Evolutionary conservation across 2,113 vertebrate genomes (phyloP), one percentile per base, ranked within the genome.

Genomic region (Hiodon tergisus): DNA sequence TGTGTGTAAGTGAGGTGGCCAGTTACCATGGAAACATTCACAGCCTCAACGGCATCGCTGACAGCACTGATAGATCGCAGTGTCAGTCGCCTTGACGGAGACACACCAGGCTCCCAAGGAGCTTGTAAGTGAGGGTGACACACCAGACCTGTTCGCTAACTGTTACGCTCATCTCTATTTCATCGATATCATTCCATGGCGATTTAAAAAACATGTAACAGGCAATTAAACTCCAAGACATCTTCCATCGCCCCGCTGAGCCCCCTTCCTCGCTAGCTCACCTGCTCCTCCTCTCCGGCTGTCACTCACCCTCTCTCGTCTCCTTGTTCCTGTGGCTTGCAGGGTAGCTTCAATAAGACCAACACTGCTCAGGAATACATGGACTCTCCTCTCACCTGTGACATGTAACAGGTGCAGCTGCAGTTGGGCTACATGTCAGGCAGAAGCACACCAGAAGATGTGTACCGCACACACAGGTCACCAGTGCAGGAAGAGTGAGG

Each of bases 1-100:
- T 82, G 79, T 81, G 79, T 57, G 78, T 75, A 77, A 81, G 16
- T 80, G 80, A 83, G 79, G 82, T 63, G 55, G 79, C 2, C 74
- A 70, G 88, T 90, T 91, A 81, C 90, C 86, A 91, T 92, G 87
- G 91, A 84, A 89, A 92, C 89, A 85, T 83, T 31, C 31, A 31
- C 31, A 31, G 31, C 31, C 31, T 31, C 31, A 31, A 31, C 31
- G 31, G 31, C 31, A 31, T 31, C 83, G 81, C 79, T 68, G 79
- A 81, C 84, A 84, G 9, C 72, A 68, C 81, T 85, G 85, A 87
- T 82, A 83, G 80, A 87, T 78, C 83, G 82, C 81, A 86, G 87
- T 79, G 85, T 78, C 77, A 83, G 60, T 13, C 4, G 6, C 60
- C 3, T 16, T 16, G 2, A 11, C 46, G 2, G 2, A 4, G 46